Evolutionary conservation across 2,797 vertebrate species (phyloP).

Genomic region (Spheniscus humboldti): DNA sequence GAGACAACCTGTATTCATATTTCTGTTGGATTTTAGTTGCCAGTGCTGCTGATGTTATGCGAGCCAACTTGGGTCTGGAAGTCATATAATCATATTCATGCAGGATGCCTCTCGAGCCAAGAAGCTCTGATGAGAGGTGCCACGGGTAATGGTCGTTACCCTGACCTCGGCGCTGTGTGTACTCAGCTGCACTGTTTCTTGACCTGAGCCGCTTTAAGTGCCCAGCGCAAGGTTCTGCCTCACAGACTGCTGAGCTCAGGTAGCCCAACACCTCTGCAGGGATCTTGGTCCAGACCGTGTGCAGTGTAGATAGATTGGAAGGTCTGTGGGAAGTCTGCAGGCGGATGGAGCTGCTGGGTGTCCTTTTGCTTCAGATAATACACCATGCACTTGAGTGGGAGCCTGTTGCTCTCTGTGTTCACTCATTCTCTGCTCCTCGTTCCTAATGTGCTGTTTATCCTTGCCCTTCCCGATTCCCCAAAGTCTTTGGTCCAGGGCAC

Average conservation of each 20-base stretch:
- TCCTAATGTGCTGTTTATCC: conserved; percentile 2
- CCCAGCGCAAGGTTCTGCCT: not conserved
- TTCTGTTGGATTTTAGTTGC: not conserved
- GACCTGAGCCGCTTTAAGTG: not conserved
- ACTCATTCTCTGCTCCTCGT: not conserved
- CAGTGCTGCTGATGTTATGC: not conserved
- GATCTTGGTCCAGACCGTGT: not conserved
- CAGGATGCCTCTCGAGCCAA: not conserved
- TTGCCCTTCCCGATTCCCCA: not conserved
- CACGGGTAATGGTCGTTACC: not conserved
- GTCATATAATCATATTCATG: not conserved
- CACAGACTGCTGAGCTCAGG: not conserved
- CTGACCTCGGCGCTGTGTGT: not conserved
- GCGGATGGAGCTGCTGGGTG: not conserved
- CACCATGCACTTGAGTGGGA: accelerated
- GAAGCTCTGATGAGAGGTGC: not conserved
- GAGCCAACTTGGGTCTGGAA: not conserved
- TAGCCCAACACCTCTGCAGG: not conserved
- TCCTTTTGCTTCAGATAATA: not conserved
- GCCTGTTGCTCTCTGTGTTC: not conserved
- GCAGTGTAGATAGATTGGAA: not conserved
- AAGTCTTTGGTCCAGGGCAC: conserved; percentile 79
- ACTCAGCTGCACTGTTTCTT: not conserved
- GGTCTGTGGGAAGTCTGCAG: not conserved
- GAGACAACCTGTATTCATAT: not conserved